Evolutionary conservation across 2,113 vertebrate genomes (phyloP).

Genomic region (Aythya baeri): DNA sequence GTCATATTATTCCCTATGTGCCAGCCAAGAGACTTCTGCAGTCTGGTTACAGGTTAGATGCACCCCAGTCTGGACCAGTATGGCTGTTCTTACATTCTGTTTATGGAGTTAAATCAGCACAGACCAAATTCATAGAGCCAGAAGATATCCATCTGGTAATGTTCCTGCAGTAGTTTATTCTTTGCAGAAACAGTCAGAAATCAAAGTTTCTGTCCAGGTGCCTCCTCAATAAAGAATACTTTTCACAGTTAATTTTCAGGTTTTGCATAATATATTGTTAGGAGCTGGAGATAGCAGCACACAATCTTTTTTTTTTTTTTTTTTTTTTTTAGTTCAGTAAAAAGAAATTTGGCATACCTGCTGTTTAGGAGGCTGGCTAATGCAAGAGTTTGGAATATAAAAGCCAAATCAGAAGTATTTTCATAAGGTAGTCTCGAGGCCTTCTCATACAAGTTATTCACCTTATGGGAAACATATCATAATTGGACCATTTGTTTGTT

Average conservation of each 20-base stretch:
- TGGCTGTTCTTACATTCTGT: neutral
- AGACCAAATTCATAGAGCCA: neutral
- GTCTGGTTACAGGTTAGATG: neutral
- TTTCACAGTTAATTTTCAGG: slow-evolving; percentile 63
- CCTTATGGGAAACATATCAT: neutral
- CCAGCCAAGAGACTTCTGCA: neutral
- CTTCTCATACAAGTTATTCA: neutral
- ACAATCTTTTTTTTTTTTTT: no score
- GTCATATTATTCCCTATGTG: neutral
- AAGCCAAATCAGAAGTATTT: slow-evolving; percentile 29
- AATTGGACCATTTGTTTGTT: neutral
- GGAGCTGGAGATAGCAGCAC: slow-evolving; percentile 47
- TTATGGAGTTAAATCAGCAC: neutral
- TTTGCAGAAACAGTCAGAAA: slow-evolving; percentile 55
- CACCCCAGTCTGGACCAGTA: neutral
- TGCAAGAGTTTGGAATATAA: slow-evolving; percentile 30
- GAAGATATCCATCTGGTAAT: neutral
- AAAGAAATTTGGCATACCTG: slow-evolving; percentile 48
- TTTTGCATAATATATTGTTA: slow-evolving; percentile 61
- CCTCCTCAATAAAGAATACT: slow-evolving; percentile 74
- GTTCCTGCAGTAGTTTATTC: slow-evolving; percentile 50
- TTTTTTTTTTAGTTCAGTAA: neutral
- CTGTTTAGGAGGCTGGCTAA: slow-evolving; percentile 36
- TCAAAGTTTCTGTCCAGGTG: slow-evolving; percentile 52
- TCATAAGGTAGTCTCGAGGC: neutral